A percentile compares a stretch with the other conserved stretches of the same genome.
These are phyloP conservation scores for Pseudorhombus dupliciocellatus DNA, from an alignment of 2,113 vertebrate species.

Conservation along the genomic window DNA sequence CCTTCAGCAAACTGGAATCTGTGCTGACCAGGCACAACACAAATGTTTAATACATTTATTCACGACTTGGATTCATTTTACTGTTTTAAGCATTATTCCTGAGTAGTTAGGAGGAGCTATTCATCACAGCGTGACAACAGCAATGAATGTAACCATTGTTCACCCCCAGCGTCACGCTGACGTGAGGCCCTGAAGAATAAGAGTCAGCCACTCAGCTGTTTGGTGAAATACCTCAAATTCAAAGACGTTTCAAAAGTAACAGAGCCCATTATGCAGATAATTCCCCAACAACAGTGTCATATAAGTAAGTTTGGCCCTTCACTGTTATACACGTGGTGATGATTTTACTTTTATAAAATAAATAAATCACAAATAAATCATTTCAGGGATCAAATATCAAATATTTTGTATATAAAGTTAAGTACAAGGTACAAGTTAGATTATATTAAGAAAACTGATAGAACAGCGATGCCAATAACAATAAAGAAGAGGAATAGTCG, in stretches of 20 bases:
- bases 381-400: too few species aligned
- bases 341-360: too few species aligned
- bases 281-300: background rate
- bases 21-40: constrained; percentile 76
- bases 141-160: constrained; percentile 53
- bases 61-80: constrained; percentile 69
- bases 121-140: constrained; percentile 76
- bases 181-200: constrained; percentile 32
- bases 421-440: constrained; percentile 6
- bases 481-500: constrained; percentile 63
- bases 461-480: constrained; percentile 61
- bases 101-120: constrained; percentile 55
- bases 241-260: background rate
- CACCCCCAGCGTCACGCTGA: constrained; percentile 35
- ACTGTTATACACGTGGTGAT: too few species aligned
- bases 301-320: background rate
- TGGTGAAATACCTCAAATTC: background rate
- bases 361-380: too few species aligned
- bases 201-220: constrained; percentile 27
- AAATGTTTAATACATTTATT: constrained; percentile 79
- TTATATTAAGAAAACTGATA: constrained; percentile 5
- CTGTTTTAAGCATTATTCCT: constrained; percentile 75
- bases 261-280: background rate
- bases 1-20: constrained; percentile 62
- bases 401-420: background rate